A percentile compares a stretch with the other conserved stretches of the same genome.
phyloP scores from a whole-genome alignment of 2,113 vertebrate genomes.

The Tympanuchus pallidicinctus region DNA sequence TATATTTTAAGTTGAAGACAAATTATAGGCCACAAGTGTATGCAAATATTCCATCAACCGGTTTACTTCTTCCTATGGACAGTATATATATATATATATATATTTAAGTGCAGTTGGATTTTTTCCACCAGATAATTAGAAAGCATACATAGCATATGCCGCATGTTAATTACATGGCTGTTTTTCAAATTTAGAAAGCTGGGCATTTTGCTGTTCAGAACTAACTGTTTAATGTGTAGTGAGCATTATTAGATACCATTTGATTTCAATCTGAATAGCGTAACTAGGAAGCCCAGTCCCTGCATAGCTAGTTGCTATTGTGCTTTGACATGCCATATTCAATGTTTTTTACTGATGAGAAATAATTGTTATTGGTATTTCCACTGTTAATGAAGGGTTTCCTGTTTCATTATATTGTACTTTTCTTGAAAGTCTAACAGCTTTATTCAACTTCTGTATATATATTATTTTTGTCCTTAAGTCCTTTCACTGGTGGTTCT shows the following conservation, averaged over 20 bases:
- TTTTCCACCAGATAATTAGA: background rate
- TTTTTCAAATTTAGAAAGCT: background rate
- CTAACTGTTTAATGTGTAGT: background rate
- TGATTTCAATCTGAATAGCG: constrained; percentile 4
- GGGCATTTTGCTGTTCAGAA: background rate
- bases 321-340: background rate
- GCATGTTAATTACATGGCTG: background rate
- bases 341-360: constrained; percentile 1
- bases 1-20: background rate
- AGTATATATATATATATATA: background rate
- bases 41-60: background rate
- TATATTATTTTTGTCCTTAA: background rate
- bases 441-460: background rate
- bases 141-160: background rate
- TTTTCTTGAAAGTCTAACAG: background rate
- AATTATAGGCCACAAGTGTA: background rate
- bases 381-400: background rate
- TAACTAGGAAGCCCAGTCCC: background rate
- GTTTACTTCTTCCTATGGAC: background rate
- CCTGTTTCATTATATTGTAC: background rate
- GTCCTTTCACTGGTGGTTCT: background rate
- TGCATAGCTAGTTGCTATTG: background rate
- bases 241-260: background rate
- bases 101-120: background rate
- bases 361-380: constrained; percentile 28